Conservation (phyloP, 2,113 vertebrate genomes). For the Saccopteryx leptura region DNA sequence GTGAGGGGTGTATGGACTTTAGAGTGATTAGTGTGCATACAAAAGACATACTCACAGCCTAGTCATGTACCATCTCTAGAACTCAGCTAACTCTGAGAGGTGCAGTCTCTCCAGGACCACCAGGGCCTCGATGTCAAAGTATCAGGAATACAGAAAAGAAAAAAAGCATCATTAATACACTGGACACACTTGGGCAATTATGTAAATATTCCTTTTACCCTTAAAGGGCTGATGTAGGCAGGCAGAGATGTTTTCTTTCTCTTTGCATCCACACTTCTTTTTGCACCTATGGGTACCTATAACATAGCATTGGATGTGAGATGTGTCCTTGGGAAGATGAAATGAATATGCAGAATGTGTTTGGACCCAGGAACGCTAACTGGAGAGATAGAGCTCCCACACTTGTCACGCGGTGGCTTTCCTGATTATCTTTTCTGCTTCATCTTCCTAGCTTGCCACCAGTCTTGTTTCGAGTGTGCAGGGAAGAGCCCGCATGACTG, state of each 20-base stretch:
- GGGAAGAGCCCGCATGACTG: conserved; percentile 90
- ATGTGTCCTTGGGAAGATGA: neutral
- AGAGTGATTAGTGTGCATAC: neutral
- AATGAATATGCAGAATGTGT: neutral
- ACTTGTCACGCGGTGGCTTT: rapidly evolving
- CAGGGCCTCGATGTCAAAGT: neutral
- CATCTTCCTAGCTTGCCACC: conserved; percentile 91
- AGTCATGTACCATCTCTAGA: neutral
- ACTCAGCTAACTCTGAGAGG: neutral
- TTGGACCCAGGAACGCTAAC: neutral
- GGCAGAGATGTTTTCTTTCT: conserved; percentile 2
- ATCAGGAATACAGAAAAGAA: conserved; percentile 24
- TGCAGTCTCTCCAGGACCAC: neutral
- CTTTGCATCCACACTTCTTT: neutral
- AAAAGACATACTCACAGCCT: neutral
- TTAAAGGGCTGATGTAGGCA: neutral
- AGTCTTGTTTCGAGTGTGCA: conserved; percentile 90
- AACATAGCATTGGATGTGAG: neutral
- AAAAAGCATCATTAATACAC: neutral
- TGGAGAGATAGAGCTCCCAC: neutral
- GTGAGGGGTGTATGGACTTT: neutral
- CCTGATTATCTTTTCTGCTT: conserved; percentile 5
- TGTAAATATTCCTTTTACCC: neutral
- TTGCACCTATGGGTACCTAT: neutral
- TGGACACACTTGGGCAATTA: neutral